Evolutionary conservation across 2,797 vertebrate species (phyloP).

Genomic region (Fistularia tabacaria): DNA sequence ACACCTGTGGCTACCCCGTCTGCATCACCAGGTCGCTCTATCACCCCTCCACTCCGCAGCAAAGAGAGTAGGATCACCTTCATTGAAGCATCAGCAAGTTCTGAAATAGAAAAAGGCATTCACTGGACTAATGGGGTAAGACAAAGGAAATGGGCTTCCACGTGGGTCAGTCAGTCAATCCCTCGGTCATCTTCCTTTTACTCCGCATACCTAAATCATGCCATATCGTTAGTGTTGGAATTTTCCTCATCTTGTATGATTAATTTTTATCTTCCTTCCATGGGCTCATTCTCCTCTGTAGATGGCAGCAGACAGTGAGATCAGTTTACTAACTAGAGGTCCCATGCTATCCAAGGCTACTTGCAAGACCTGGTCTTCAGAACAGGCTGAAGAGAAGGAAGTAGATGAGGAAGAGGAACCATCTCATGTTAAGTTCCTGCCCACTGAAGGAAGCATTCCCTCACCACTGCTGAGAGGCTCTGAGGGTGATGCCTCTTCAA

Average conservation of each 20-base stretch:
- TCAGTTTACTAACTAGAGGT: slow-evolving; percentile 56
- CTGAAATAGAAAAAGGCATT: slow-evolving; percentile 58
- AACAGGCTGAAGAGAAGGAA: slow-evolving; percentile 41
- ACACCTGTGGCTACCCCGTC: slow-evolving; percentile 88
- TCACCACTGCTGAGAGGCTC: slow-evolving; percentile 38
- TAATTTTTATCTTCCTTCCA: background rate
- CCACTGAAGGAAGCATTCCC: slow-evolving; percentile 38
- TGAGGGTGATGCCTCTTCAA: slow-evolving; percentile 52
- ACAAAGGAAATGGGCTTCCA: background rate
- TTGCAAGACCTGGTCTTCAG: slow-evolving; percentile 57
- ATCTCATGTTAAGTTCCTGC: slow-evolving; percentile 32
- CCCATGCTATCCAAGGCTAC: slow-evolving; percentile 60
- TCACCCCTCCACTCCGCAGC: slow-evolving; percentile 82
- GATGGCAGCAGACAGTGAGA: slow-evolving; percentile 72
- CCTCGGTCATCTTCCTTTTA: background rate
- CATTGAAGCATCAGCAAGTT: slow-evolving; percentile 71
- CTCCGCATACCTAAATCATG: background rate
- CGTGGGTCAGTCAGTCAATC: background rate
- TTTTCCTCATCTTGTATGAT: background rate
- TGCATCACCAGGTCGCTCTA: slow-evolving; percentile 85
- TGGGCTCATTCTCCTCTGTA: slow-evolving; percentile 40
- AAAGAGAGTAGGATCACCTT: slow-evolving; percentile 92
- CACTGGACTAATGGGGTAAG: slow-evolving; percentile 82
- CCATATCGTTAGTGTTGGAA: background rate
- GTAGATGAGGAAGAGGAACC: slow-evolving; percentile 44